phyloP scores from a whole-genome alignment of 2,797 vertebrate genomes.

The Phrynocephalus guinanensis region DNA sequence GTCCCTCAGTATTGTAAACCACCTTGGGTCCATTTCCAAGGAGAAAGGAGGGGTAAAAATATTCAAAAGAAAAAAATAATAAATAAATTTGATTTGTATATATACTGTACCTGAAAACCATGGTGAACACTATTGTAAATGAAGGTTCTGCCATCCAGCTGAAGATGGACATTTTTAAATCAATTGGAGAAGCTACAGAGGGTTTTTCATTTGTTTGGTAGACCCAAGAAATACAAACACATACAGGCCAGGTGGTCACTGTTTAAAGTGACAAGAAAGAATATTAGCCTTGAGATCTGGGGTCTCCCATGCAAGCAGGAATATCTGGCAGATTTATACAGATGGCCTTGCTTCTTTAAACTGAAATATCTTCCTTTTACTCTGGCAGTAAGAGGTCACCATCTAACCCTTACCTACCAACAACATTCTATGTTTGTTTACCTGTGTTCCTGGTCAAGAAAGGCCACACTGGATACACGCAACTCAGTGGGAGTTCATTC shows the following conservation, averaged over 20 bases:
- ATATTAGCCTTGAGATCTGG: constrained; percentile 9
- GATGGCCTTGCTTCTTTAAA: constrained; percentile 30
- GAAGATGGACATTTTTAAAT: not conserved
- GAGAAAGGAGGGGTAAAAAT: too few relatives aligned
- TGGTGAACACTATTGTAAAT: not conserved
- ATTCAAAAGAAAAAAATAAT: too few relatives aligned
- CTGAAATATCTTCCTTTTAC: constrained; percentile 3
- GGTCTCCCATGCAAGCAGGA: constrained; percentile 6
- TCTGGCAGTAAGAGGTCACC: constrained; percentile 1
- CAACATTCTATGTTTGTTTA: not conserved
- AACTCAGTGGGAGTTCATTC: not conserved
- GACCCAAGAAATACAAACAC: not conserved
- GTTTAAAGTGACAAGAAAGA: not conserved
- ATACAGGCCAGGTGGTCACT: not conserved
- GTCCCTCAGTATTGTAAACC: too few relatives aligned
- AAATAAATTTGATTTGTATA: too few relatives aligned
- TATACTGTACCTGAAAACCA: not conserved
- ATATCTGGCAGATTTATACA: constrained; percentile 23
- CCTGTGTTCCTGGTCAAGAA: not conserved
- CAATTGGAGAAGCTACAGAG: not conserved
- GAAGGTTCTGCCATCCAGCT: not conserved
- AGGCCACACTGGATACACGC: not conserved
- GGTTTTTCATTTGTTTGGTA: not conserved
- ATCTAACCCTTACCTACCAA: not conserved
- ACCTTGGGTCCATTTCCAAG: too few relatives aligned